Evolutionary conservation across 2,113 vertebrate genomes (phyloP).

Genomic region (Pundamilia nyererei): DNA sequence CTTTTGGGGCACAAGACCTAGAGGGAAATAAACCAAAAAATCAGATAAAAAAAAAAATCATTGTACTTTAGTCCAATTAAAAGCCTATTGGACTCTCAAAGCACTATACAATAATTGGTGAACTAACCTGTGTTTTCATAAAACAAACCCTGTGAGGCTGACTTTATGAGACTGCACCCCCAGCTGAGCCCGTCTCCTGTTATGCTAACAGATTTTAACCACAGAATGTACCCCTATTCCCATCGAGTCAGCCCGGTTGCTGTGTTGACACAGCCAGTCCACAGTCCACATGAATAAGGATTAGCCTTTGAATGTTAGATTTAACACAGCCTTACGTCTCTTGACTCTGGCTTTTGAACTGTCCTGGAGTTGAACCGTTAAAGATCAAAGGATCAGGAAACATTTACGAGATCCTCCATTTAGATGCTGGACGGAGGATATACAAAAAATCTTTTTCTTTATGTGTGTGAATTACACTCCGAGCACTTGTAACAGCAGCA

Average conservation of each 20-base stretch:
- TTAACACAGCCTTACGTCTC: not conserved
- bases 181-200: not conserved
- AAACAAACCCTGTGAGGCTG: not conserved
- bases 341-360: conserved; percentile 8
- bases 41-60: not conserved
- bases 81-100: not conserved
- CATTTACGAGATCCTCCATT: not conserved
- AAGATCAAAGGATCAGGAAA: not conserved
- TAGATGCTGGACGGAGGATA: not conserved
- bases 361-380: not conserved
- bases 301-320: not conserved
- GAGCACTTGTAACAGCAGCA: not conserved
- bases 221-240: not conserved
- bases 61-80: not conserved
- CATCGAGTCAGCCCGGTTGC: not conserved
- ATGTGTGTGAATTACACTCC: not conserved
- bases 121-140: conserved; percentile 1
- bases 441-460: not conserved
- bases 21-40: not conserved
- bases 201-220: not conserved
- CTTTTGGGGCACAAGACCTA: not conserved
- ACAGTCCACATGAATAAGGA: not conserved
- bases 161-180: not conserved
- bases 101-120: conserved; percentile 2
- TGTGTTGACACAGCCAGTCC: not conserved